A percentile compares a stretch with the other conserved stretches of the same genome.
phyloP scores from a whole-genome alignment of 2,113 vertebrate genomes.

The Calypte anna region DNA sequence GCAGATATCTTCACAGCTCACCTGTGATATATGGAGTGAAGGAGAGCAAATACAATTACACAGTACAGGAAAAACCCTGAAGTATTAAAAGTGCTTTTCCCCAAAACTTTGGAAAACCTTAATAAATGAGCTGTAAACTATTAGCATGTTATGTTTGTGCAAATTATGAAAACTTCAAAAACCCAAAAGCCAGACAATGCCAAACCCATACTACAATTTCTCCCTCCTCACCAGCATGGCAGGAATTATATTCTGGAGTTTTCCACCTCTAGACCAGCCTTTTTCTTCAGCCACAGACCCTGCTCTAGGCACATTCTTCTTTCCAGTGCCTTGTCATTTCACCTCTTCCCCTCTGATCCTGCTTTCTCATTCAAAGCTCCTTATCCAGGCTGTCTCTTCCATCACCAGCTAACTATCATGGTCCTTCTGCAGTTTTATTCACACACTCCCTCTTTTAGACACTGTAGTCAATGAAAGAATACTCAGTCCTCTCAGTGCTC shows the following conservation, averaged over 20 bases:
- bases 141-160: neutral
- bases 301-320: neutral
- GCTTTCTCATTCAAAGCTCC: neutral
- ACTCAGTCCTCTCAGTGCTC: neutral
- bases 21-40: neutral
- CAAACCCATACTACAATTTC: neutral
- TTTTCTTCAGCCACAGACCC: neutral
- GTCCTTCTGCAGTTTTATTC: neutral
- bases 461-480: neutral
- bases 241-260: neutral
- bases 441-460: neutral
- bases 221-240: neutral
- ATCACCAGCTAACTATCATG: accelerated
- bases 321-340: neutral
- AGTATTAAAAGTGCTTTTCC: neutral
- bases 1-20: neutral
- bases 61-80: neutral
- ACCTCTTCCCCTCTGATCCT: neutral
- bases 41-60: neutral
- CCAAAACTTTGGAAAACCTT: neutral
- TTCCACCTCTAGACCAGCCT: neutral
- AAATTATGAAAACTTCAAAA: neutral
- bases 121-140: neutral
- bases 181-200: neutral
- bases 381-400: neutral